Conservation (phyloP, 2,113 vertebrate species). For the Thryonomys swinderianus region DNA sequence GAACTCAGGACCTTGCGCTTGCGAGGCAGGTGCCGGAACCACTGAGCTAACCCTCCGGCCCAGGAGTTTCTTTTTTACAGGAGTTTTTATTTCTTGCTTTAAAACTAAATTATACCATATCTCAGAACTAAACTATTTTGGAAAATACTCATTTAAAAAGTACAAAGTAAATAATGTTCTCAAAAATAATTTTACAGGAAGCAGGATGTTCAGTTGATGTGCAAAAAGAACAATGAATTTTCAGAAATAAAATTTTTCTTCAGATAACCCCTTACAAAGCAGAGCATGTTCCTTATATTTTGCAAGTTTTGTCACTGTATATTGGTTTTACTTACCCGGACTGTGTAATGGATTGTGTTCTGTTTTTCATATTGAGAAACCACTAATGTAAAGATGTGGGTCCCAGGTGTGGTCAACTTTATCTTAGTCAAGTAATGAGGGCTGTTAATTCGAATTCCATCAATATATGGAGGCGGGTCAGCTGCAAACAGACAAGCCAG, state of each 20-base stretch:
- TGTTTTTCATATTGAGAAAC: slow-evolving; percentile 99
- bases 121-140: slow-evolving; percentile 3
- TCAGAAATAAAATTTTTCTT: neutral
- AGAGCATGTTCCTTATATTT: neutral
- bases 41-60: no score
- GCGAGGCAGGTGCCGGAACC: no score
- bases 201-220: neutral
- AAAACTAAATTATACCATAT: neutral
- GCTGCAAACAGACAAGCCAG: slow-evolving; percentile 85
- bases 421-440: slow-evolving; percentile 99
- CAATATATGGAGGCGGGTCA: slow-evolving; percentile 96
- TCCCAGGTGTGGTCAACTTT: slow-evolving; percentile 92
- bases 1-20: no score
- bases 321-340: slow-evolving; percentile 89
- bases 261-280: neutral
- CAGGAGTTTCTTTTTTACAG: neutral
- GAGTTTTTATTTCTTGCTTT: slow-evolving; percentile 1
- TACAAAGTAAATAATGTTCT: slow-evolving; percentile 43
- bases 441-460: slow-evolving; percentile 99
- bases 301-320: neutral
- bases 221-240: neutral
- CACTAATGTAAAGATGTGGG: slow-evolving; percentile 96
- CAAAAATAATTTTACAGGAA: slow-evolving; percentile 49
- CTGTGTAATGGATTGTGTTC: slow-evolving; percentile 98
- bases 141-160: slow-evolving; percentile 30